phyloP scores from a whole-genome alignment of 2,888 invertebrate genomes.

The Baccha elongata region DNA sequence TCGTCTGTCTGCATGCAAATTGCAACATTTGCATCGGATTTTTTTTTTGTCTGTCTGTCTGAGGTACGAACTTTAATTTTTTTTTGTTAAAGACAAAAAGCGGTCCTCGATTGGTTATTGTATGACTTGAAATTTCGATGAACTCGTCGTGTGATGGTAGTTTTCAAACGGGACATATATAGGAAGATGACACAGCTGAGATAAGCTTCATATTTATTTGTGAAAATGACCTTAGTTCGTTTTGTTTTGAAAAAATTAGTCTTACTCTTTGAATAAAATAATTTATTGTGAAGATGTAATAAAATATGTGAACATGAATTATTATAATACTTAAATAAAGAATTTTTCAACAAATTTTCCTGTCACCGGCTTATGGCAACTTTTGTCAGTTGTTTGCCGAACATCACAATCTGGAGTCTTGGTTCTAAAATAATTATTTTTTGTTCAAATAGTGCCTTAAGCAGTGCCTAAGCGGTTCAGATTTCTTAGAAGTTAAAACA shows the following conservation, averaged over 20 bases:
- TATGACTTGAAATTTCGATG: constrained; percentile 16
- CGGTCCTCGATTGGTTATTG: constrained; percentile 32
- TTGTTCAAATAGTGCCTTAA: no score
- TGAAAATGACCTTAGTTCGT: constrained; percentile 7
- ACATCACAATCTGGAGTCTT: no score
- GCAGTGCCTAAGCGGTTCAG: no score
- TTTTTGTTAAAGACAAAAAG: constrained; percentile 41
- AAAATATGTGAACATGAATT: no score
- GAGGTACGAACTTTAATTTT: constrained; percentile 38
- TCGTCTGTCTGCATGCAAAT: constrained; percentile 53
- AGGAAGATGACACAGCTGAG: constrained; percentile 8
- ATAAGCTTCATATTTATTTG: not conserved
- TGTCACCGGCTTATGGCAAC: no score
- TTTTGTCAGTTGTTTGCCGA: no score
- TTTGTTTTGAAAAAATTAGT: not conserved
- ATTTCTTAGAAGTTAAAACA: no score
- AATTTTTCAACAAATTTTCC: no score
- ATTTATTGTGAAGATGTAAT: no score
- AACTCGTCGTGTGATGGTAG: constrained; percentile 35
- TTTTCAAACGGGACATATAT: constrained; percentile 6
- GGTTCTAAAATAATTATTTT: no score
- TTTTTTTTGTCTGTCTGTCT: constrained; percentile 35
- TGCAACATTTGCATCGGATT: constrained; percentile 43
- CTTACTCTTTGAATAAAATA: no score
- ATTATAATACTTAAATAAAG: no score